Evolutionary conservation across 2,113 vertebrate species (phyloP).

Genomic region (Suncus etruscus): DNA sequence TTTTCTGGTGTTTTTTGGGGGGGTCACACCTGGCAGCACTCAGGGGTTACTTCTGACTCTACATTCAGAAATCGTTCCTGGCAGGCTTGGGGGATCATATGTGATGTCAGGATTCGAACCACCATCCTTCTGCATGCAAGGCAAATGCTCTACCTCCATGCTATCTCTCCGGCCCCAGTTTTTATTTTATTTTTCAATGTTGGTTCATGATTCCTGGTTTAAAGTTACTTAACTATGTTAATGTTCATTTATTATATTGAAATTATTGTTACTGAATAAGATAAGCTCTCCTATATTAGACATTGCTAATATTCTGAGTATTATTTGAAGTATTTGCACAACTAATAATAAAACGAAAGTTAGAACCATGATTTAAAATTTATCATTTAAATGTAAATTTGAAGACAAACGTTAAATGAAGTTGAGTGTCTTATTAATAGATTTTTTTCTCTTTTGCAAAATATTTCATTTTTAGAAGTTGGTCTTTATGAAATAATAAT

Average conservation of each 20-base stretch:
- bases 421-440: slow-evolving; percentile 15
- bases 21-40: too few relatives aligned
- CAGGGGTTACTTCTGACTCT: too few relatives aligned
- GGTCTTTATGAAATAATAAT: slow-evolving; percentile 72
- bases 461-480: slow-evolving; percentile 65
- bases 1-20: neutral
- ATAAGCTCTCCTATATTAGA: neutral
- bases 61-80: too few relatives aligned
- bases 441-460: slow-evolving; percentile 47
- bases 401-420: neutral
- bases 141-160: too few relatives aligned
- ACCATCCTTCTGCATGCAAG: too few relatives aligned
- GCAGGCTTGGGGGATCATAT: too few relatives aligned
- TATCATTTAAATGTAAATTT: slow-evolving; percentile 26
- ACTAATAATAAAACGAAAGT: neutral
- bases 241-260: neutral
- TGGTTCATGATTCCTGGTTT: neutral
- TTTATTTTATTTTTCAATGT: neutral
- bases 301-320: neutral
- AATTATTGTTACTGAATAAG: neutral
- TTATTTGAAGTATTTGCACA: neutral
- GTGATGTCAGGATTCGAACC: too few relatives aligned
- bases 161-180: neutral
- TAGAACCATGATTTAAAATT: neutral
- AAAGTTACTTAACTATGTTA: neutral